Evolutionary conservation across 2,888 invertebrate genomes (phyloP).

Genomic region (Cataglyphis altisquamis): DNA sequence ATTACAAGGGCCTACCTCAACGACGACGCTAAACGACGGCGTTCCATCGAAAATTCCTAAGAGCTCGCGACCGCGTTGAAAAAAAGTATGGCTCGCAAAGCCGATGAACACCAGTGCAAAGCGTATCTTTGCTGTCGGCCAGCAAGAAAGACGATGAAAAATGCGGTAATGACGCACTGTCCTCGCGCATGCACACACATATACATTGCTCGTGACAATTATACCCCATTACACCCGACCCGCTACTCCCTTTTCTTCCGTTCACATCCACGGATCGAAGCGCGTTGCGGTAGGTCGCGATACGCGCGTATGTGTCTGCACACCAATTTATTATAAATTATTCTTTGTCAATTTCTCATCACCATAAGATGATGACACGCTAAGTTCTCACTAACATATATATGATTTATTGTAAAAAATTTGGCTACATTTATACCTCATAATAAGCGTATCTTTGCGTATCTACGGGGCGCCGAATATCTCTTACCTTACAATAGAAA

Average conservation of each 20-base stretch:
- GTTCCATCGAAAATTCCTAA: slow-evolving; percentile 84
- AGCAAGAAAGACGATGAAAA: slow-evolving; percentile 83
- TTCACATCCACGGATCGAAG: slow-evolving; percentile 73
- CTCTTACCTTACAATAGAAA: neutral
- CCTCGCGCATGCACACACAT: slow-evolving; percentile 77
- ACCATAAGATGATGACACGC: neutral
- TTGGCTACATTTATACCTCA: neutral
- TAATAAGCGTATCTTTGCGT: neutral
- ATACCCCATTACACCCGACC: slow-evolving; percentile 85
- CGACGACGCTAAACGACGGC: slow-evolving; percentile 77
- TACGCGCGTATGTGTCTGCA: slow-evolving; percentile 63
- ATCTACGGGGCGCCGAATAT: neutral
- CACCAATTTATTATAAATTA: slow-evolving; percentile 78
- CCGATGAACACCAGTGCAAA: slow-evolving; percentile 67
- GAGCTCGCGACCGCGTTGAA: slow-evolving; percentile 77
- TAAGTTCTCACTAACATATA: neutral
- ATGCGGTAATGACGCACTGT: slow-evolving; percentile 86
- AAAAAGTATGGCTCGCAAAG: slow-evolving; percentile 77
- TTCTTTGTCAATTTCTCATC: slow-evolving; percentile 31
- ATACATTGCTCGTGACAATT: slow-evolving; percentile 85
- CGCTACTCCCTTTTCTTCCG: slow-evolving; percentile 70
- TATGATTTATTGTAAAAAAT: neutral
- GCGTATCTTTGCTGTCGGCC: slow-evolving; percentile 71
- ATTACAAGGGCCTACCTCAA: slow-evolving; percentile 79
- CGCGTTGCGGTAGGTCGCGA: slow-evolving; percentile 84